A percentile compares a stretch with the other conserved stretches of the same genome.
Conservation (phyloP, 2,888 invertebrate species). For the Catocala nupta region DNA sequence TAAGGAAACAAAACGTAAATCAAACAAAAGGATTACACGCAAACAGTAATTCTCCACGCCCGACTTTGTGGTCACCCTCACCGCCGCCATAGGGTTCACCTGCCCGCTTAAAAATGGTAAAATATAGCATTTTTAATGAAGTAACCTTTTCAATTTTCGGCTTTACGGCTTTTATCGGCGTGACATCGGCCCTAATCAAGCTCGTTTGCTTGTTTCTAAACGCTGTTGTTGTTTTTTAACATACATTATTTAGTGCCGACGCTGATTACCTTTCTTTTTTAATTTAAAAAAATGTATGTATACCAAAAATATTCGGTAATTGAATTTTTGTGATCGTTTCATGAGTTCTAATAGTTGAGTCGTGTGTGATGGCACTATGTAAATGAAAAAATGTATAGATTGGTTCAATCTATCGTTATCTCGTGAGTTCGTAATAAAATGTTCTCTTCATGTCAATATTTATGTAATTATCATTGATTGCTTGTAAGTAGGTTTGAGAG, state of each 20-base stretch:
- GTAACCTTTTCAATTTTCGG: slow-evolving; percentile 85
- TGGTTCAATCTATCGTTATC: slow-evolving; percentile 28
- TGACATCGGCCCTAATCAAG: slow-evolving; percentile 85
- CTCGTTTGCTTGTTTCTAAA: slow-evolving; percentile 72
- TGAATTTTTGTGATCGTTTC: slow-evolving; percentile 70
- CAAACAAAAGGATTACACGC: slow-evolving; percentile 10
- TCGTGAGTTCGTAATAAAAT: slow-evolving; percentile 39
- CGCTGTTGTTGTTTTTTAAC: slow-evolving; percentile 61
- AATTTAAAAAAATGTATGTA: slow-evolving; percentile 63
- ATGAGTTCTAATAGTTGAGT: slow-evolving; percentile 50
- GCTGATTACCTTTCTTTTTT: slow-evolving; percentile 80
- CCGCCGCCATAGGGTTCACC: slow-evolving; percentile 75
- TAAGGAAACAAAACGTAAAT: slow-evolving; percentile 3
- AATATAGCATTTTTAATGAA: slow-evolving; percentile 86
- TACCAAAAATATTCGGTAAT: slow-evolving; percentile 68
- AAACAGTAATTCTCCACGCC: slow-evolving; percentile 40
- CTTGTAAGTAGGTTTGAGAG: slow-evolving; percentile 19
- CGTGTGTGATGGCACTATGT: slow-evolving; percentile 39
- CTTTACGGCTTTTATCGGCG: slow-evolving; percentile 84
- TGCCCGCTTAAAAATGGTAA: slow-evolving; percentile 83
- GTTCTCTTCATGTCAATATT: slow-evolving; percentile 40
- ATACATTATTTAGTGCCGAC: slow-evolving; percentile 64
- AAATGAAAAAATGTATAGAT: slow-evolving; percentile 28
- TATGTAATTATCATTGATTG: slow-evolving; percentile 44
- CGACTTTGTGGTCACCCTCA: slow-evolving; percentile 67